phyloP scores from a whole-genome alignment of 2,113 vertebrate species.

The Grallaria varia region DNA sequence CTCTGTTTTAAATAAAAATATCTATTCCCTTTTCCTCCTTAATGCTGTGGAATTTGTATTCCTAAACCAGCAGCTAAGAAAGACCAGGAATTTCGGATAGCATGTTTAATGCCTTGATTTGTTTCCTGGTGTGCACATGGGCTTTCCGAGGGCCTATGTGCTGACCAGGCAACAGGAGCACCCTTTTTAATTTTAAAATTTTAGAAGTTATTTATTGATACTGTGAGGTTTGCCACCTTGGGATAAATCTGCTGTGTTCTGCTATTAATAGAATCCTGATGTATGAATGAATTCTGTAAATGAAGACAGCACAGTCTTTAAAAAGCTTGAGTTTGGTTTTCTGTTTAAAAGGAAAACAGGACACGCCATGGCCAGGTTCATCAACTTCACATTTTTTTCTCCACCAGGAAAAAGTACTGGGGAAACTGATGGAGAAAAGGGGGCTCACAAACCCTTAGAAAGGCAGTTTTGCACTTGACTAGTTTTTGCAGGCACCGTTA shows the following conservation, averaged over 20 bases:
- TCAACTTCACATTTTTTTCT: background rate
- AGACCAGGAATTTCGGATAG: background rate
- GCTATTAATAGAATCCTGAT: background rate
- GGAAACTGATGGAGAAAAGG: background rate
- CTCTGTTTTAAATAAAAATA: conserved; percentile 33
- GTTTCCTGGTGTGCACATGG: background rate
- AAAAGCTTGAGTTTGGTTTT: background rate
- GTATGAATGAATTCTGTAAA: background rate
- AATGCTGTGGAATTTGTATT: background rate
- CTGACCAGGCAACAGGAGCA: background rate
- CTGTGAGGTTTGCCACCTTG: background rate
- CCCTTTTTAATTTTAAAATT: background rate
- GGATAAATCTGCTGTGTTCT: background rate
- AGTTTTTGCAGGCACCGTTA: background rate
- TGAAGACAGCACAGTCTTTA: background rate
- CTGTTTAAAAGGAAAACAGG: background rate
- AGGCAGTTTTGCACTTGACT: background rate
- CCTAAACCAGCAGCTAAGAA: background rate
- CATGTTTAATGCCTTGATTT: background rate
- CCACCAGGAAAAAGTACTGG: background rate
- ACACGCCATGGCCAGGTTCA: background rate
- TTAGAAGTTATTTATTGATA: background rate
- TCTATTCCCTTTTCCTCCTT: background rate
- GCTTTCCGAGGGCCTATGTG: background rate
- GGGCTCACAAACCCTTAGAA: background rate